Evolutionary conservation across 53 echinoderm and acorn worm species (phyloP).

Genomic region (Crossaster papposus): DNA sequence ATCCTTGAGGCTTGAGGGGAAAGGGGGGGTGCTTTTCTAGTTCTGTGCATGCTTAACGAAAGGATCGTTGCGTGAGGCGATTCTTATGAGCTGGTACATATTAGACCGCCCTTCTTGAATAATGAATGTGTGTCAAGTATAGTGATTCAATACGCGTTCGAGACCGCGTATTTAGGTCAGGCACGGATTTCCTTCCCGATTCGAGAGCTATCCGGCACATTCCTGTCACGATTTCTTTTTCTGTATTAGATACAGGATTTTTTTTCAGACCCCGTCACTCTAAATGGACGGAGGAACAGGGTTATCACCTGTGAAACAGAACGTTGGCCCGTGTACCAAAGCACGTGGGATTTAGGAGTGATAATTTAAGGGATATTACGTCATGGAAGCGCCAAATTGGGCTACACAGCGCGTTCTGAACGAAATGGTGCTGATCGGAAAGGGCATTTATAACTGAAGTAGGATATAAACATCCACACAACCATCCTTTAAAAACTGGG

Average conservation of each 20-base stretch:
- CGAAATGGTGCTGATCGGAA: no score
- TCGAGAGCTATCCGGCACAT: conserved; percentile 9
- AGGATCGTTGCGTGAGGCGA: not conserved
- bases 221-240: conserved; percentile 4
- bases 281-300: no score
- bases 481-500: no score
- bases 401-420: no score
- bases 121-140: conserved; percentile 65
- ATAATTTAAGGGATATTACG: no score
- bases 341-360: no score
- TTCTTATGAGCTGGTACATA: not conserved
- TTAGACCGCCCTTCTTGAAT: conserved; percentile 3
- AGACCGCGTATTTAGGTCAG: conserved; percentile 51
- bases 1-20: conserved; percentile 12
- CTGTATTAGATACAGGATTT: not conserved
- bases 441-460: no score
- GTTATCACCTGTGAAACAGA: no score
- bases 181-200: conserved; percentile 13
- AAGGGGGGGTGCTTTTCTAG: no score
- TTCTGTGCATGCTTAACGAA: not conserved
- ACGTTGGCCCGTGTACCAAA: no score
- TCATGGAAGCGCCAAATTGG: no score
- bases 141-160: conserved; percentile 33
- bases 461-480: no score
- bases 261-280: not conserved